Conservation (phyloP, 2,113 vertebrate genomes). For the Polypterus bichir region DNA sequence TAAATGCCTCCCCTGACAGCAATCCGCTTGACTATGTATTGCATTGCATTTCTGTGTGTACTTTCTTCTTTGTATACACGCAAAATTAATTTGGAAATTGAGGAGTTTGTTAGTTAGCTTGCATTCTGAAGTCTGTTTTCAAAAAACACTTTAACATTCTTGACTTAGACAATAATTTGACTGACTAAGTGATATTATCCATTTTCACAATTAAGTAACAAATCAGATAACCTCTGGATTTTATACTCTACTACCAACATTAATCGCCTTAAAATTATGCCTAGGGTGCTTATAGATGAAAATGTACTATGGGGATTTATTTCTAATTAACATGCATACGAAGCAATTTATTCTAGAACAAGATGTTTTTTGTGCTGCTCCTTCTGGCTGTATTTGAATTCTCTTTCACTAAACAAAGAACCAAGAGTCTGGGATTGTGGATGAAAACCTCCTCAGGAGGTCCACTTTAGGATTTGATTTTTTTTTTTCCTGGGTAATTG, state of each 20-base stretch:
- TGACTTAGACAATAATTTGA: slow-evolving; percentile 28
- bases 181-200: slow-evolving; percentile 47
- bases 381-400: slow-evolving; percentile 54
- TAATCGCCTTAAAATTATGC: slow-evolving; percentile 24
- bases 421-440: slow-evolving; percentile 16
- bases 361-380: slow-evolving; percentile 61
- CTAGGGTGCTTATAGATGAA: slow-evolving; percentile 21
- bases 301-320: slow-evolving; percentile 52
- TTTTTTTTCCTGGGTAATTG: no score
- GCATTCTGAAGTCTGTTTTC: no score
- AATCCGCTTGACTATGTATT: no score
- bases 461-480: no score
- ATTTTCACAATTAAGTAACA: slow-evolving; percentile 63
- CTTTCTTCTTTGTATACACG: no score
- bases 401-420: slow-evolving; percentile 41
- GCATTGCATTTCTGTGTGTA: no score
- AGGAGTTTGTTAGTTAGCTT: no score
- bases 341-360: slow-evolving; percentile 65
- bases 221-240: slow-evolving; percentile 63
- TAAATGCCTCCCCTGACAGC: no score
- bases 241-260: slow-evolving; percentile 22
- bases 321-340: slow-evolving; percentile 66
- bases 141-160: no score
- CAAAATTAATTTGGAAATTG: no score
- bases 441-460: no score